Conservation (phyloP, 2,888 invertebrate genomes). For the Dynastes hyllus region DNA sequence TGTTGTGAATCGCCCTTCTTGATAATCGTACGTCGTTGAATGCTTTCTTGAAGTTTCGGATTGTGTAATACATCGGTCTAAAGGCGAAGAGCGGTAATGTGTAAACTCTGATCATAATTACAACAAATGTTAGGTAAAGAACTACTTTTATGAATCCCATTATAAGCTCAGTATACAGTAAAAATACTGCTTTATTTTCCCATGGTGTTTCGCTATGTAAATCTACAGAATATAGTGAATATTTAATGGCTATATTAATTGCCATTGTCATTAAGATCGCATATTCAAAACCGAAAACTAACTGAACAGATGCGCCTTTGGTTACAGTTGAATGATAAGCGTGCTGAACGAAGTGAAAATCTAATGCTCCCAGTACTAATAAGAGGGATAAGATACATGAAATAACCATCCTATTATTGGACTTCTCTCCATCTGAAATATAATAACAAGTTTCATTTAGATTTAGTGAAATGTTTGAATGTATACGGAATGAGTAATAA, state of each 20-base stretch:
- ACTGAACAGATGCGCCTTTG: conserved; percentile 97
- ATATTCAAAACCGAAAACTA: conserved; percentile 99
- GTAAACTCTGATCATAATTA: conserved; percentile 96
- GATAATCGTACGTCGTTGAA: conserved; percentile 98
- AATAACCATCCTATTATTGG: conserved; percentile 97
- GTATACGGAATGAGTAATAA: too few species aligned
- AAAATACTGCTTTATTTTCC: conserved; percentile 99
- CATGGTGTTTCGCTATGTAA: conserved; percentile 95
- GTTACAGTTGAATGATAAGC: conserved; percentile 94
- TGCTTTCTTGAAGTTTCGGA: conserved; percentile 98
- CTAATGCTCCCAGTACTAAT: conserved; percentile 85
- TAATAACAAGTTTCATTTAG: background rate
- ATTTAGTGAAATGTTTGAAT: too few species aligned
- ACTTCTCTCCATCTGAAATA: conserved; percentile 96
- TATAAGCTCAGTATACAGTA: conserved; percentile 96
- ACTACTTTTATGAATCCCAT: conserved; percentile 89
- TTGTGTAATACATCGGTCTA: conserved; percentile 99
- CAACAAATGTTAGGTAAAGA: conserved; percentile 83
- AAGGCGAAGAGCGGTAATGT: conserved; percentile 98
- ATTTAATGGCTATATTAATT: conserved; percentile 94
- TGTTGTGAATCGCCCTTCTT: conserved; percentile 95
- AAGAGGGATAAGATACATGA: conserved; percentile 91
- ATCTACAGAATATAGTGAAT: conserved; percentile 90
- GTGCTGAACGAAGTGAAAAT: conserved; percentile 92
- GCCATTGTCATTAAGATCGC: conserved; percentile 96